Evolutionary conservation across 1,140 invertebrate species (phyloP).

Genomic region (Latrodectus geometricus): DNA sequence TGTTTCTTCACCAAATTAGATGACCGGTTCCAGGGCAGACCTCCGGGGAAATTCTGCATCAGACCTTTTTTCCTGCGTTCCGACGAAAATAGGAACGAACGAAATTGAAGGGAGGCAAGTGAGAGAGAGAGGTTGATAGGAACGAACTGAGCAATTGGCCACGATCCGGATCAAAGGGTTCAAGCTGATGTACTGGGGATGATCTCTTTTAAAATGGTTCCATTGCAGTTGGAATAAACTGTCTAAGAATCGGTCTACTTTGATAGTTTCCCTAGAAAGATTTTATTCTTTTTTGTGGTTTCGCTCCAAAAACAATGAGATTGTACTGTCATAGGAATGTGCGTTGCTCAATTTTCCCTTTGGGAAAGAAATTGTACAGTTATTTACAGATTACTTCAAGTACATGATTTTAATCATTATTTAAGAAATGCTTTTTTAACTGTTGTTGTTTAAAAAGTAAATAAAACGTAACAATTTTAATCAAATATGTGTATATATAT

Average conservation of each 20-base stretch:
- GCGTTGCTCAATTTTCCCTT: not conserved
- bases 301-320: slow-evolving; percentile 7
- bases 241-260: not conserved
- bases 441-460: too few relatives aligned
- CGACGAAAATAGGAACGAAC: not conserved
- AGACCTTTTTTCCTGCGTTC: not conserved
- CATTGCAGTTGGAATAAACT: not conserved
- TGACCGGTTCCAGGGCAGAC: slow-evolving; percentile 9
- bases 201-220: slow-evolving; percentile 29
- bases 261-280: not conserved
- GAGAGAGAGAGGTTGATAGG: not conserved
- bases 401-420: too few relatives aligned
- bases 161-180: slow-evolving; percentile 13
- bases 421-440: too few relatives aligned
- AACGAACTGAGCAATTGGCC: slow-evolving; percentile 2
- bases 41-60: not conserved
- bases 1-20: slow-evolving; percentile 36
- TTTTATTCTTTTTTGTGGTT: not conserved
- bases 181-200: slow-evolving; percentile 26
- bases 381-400: too few relatives aligned
- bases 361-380: not conserved
- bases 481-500: too few relatives aligned
- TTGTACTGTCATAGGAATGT: not conserved
- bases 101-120: not conserved
- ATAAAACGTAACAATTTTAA: too few relatives aligned